A percentile compares a stretch with the other conserved stretches of the same genome.
Evolutionary conservation across 2,888 invertebrate species (phyloP).

Genomic region (Trimorus sp.): DNA sequence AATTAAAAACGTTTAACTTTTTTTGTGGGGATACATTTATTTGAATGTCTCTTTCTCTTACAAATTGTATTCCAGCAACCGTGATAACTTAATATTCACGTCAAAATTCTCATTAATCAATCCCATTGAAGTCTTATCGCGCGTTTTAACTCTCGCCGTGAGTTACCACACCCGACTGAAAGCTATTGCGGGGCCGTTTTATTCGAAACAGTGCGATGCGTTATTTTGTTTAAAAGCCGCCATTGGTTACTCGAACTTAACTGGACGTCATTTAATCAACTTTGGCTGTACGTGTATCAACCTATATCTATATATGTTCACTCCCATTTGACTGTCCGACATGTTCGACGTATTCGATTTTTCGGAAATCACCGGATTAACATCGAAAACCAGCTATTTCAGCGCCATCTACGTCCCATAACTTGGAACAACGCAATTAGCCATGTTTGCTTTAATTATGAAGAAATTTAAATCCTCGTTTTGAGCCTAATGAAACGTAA

Average conservation of each 20-base stretch:
- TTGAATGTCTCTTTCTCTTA: neutral
- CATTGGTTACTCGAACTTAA: constrained; percentile 39
- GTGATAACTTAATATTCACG: neutral
- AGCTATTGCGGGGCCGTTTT: constrained; percentile 15
- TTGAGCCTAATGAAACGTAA: constrained; percentile 49
- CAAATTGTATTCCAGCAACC: neutral
- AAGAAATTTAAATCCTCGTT: constrained; percentile 43
- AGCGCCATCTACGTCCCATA: constrained; percentile 21
- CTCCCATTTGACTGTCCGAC: constrained; percentile 15
- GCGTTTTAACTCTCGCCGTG: constrained; percentile 12
- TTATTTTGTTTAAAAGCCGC: constrained; percentile 28
- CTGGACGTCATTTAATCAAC: constrained; percentile 17
- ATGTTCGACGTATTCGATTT: constrained; percentile 38
- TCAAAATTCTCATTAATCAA: constrained; percentile 12
- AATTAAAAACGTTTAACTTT: too few relatives aligned
- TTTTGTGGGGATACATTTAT: too few relatives aligned
- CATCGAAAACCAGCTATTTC: constrained; percentile 26
- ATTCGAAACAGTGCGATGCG: constrained; percentile 16
- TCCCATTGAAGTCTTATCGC: constrained; percentile 6
- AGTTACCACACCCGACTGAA: constrained; percentile 25
- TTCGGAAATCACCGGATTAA: constrained; percentile 29
- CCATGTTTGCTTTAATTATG: constrained; percentile 41
- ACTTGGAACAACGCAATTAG: constrained; percentile 46
- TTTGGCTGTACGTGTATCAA: too few relatives aligned
- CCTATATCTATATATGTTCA: neutral